Conservation (phyloP, 2,113 vertebrate genomes). For the Hippocampus abdominalis region DNA sequence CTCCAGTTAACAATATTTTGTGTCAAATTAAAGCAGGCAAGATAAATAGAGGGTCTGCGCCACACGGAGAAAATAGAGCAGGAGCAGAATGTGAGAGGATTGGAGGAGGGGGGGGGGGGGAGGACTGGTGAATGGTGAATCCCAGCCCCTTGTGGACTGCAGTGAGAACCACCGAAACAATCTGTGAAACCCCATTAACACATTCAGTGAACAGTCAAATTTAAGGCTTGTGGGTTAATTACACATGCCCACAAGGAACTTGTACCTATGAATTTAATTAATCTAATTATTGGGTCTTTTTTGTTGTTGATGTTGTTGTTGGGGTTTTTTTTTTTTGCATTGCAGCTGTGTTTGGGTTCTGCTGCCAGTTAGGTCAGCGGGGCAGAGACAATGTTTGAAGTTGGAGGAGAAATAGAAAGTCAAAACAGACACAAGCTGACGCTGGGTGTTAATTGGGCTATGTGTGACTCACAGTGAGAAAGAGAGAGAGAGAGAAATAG, state of each 20-base stretch:
- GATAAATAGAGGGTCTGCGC: conserved; percentile 66
- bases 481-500: conserved; percentile 42
- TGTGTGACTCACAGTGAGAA: conserved; percentile 49
- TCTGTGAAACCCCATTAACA: conserved; percentile 12
- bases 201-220: conserved; percentile 6
- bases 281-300: conserved; percentile 29
- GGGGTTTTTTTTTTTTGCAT: conserved; percentile 6
- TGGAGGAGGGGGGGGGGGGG: neutral
- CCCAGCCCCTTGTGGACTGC: conserved; percentile 31
- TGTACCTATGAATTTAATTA: conserved; percentile 27
- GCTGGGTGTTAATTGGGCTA: conserved; percentile 61
- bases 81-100: conserved; percentile 37
- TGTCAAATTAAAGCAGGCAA: conserved; percentile 71
- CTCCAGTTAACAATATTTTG: conserved; percentile 71
- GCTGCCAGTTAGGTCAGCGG: conserved; percentile 26
- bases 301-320: neutral
- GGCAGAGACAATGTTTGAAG: conserved; percentile 22
- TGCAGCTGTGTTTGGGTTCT: conserved; percentile 23
- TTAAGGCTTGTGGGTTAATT: conserved; percentile 40
- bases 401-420: conserved; percentile 39
- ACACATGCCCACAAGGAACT: conserved; percentile 37
- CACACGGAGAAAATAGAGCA: conserved; percentile 52
- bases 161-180: conserved; percentile 28
- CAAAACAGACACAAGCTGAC: conserved; percentile 56
- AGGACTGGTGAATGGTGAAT: conserved; percentile 55